phyloP scores from a whole-genome alignment of 1,140 invertebrate species.

The Diabrotica virgifera region DNA sequence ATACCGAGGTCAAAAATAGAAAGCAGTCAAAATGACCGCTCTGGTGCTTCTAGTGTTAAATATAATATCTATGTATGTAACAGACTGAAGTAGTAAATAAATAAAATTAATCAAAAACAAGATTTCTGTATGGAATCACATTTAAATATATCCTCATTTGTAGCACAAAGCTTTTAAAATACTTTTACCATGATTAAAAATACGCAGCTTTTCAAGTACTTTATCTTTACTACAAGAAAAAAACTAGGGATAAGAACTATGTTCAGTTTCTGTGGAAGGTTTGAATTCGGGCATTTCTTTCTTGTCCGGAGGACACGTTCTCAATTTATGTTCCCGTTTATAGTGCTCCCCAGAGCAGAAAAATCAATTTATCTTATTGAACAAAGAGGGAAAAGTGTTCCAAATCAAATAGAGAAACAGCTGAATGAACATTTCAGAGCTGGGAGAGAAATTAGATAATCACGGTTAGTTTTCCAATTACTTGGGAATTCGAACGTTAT shows the following conservation, averaged over 20 bases:
- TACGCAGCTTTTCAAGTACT: neutral
- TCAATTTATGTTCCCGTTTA: slow-evolving; percentile 13
- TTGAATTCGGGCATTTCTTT: slow-evolving; percentile 3
- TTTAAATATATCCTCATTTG: too few relatives aligned
- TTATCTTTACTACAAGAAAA: neutral
- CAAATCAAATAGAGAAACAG: slow-evolving; percentile 3
- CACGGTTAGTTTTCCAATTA: slow-evolving; percentile 2
- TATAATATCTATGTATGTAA: too few relatives aligned
- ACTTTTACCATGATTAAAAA: too few relatives aligned
- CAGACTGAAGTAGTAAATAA: too few relatives aligned
- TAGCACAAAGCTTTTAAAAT: too few relatives aligned
- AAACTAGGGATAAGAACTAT: slow-evolving; percentile 4
- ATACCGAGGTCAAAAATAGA: too few relatives aligned
- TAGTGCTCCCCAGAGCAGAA: slow-evolving; percentile 13
- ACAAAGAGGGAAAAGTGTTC: slow-evolving; percentile 4
- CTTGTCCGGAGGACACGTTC: slow-evolving; percentile 8
- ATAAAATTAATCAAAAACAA: too few relatives aligned
- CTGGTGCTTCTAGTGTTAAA: too few relatives aligned
- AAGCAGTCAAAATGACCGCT: too few relatives aligned
- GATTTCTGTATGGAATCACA: too few relatives aligned
- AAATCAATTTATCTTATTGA: slow-evolving; percentile 14
- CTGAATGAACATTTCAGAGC: slow-evolving; percentile 8
- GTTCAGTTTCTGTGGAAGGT: neutral
- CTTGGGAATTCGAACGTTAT: slow-evolving; percentile 2
- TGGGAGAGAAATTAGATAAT: slow-evolving; percentile 1